phyloP scores from a whole-genome alignment of 2,888 invertebrate genomes.

The Tipula vernalis region DNA sequence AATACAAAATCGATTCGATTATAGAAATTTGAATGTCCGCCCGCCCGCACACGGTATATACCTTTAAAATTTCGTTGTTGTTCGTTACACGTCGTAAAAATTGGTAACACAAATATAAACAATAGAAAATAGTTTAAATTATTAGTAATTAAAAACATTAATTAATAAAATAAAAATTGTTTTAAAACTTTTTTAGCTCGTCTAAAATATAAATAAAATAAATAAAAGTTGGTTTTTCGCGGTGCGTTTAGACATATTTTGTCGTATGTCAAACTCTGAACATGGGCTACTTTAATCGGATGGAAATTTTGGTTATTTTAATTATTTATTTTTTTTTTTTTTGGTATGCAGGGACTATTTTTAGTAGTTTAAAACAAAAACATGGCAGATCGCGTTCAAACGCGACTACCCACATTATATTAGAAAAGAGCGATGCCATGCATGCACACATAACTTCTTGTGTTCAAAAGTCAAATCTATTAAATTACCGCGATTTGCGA shows the following conservation, averaged over 20 bases:
- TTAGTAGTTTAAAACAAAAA: neutral
- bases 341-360: neutral
- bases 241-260: neutral
- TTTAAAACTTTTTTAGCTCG: neutral
- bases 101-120: neutral
- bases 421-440: neutral
- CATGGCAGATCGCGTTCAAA: neutral
- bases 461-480: neutral
- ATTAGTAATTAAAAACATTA: neutral
- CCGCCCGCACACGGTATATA: neutral
- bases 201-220: slow-evolving; percentile 4
- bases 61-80: neutral
- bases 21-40: neutral
- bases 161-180: neutral
- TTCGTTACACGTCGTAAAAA: neutral
- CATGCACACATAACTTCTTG: neutral
- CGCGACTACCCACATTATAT: neutral
- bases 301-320: neutral
- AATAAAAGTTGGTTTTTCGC: neutral
- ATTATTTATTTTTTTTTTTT: neutral
- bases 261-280: neutral
- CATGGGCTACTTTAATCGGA: neutral
- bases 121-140: neutral
- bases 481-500: neutral
- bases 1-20: neutral